Percentiles rank a stretch among this genome's conserved stretches.
phyloP scores from a whole-genome alignment of 2,113 vertebrate genomes.

The Perccottus glenii region DNA sequence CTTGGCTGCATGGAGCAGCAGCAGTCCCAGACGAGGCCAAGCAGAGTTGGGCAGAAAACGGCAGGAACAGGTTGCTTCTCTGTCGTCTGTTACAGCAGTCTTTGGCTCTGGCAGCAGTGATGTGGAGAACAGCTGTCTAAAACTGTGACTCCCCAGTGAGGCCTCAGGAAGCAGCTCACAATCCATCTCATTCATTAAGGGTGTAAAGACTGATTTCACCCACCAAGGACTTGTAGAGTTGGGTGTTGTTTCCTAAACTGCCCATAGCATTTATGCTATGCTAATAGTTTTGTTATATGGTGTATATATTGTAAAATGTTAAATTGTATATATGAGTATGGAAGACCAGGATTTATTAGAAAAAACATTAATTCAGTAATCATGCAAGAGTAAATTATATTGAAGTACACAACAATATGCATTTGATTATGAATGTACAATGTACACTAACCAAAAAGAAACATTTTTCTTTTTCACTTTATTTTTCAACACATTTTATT shows the following conservation, averaged over 20 bases:
- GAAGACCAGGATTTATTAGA: not conserved
- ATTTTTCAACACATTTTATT: not conserved
- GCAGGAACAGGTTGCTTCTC: constrained; percentile 7
- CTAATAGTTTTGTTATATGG: not conserved
- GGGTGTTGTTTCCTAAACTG: not conserved
- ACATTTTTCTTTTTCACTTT: not conserved
- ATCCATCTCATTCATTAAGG: not conserved
- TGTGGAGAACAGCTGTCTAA: constrained; percentile 50
- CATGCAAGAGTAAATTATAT: not conserved
- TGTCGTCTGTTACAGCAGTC: constrained; percentile 15
- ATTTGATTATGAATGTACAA: constrained; percentile 10
- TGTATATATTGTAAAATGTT: constrained; percentile 63
- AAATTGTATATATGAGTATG: constrained; percentile 4
- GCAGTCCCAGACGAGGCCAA: constrained; percentile 8
- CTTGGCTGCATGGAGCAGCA: constrained; percentile 4
- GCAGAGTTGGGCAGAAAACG: constrained; percentile 3
- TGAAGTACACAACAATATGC: not conserved
- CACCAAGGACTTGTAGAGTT: not conserved
- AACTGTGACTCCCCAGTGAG: constrained; percentile 31
- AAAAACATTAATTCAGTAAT: not conserved
- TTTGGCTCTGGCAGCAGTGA: constrained; percentile 22
- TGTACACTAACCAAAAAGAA: not conserved
- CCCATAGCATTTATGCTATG: not conserved
- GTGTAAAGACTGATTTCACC: constrained; percentile 10
- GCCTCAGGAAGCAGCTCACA: constrained; percentile 38